phyloP scores from a whole-genome alignment of 2,888 invertebrate species.

The Trypoxylon attenuatum region DNA sequence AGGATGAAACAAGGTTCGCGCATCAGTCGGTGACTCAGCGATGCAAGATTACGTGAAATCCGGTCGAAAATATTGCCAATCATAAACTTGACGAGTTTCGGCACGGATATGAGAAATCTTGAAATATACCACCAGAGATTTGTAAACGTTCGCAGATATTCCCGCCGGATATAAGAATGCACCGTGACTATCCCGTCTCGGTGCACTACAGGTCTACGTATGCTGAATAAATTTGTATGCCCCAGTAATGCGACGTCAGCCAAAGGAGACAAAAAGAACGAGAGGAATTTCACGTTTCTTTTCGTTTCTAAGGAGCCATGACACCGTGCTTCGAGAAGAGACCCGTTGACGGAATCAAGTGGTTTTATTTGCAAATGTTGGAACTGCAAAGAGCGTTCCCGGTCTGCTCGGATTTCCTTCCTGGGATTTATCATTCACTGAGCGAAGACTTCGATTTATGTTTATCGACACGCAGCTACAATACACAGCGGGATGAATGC shows the following conservation, averaged over 20 bases:
- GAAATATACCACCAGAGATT: slow-evolving; percentile 41
- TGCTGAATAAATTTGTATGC: slow-evolving; percentile 60
- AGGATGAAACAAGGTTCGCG: neutral
- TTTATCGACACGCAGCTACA: too few relatives aligned
- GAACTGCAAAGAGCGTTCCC: slow-evolving; percentile 8
- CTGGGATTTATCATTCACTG: neutral
- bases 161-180: slow-evolving; percentile 45
- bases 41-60: slow-evolving; percentile 31
- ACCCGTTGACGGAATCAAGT: neutral
- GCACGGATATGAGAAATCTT: slow-evolving; percentile 43
- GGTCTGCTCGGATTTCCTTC: neutral
- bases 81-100: slow-evolving; percentile 35
- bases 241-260: slow-evolving; percentile 44
- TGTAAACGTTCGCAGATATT: slow-evolving; percentile 45
- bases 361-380: slow-evolving; percentile 22
- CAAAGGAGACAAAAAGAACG: slow-evolving; percentile 20
- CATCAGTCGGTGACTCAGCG: slow-evolving; percentile 25
- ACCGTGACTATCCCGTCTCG: slow-evolving; percentile 47
- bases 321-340: neutral
- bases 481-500: too few relatives aligned
- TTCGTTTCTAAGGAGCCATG: slow-evolving; percentile 20
- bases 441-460: neutral
- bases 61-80: slow-evolving; percentile 41
- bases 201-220: slow-evolving; percentile 48
- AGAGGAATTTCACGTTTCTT: slow-evolving; percentile 16